phyloP scores from a whole-genome alignment of 2,797 vertebrate species.

The Spinus pinus region DNA sequence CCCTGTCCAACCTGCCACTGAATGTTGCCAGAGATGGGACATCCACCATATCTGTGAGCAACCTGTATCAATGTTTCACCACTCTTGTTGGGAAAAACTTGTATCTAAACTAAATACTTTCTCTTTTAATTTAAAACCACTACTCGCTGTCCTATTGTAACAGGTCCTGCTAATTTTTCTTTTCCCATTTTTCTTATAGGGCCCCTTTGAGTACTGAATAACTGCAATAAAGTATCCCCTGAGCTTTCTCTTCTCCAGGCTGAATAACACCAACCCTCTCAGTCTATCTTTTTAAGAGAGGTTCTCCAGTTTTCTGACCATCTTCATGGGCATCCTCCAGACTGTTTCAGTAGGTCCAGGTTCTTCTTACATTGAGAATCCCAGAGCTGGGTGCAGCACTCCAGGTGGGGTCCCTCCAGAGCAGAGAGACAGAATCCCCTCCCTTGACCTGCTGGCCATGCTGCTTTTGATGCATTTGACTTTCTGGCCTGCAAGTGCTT shows the following conservation, averaged over 20 bases:
- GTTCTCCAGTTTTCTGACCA: neutral
- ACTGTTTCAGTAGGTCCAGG: neutral
- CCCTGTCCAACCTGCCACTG: neutral
- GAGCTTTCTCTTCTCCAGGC: neutral
- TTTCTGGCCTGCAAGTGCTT: neutral
- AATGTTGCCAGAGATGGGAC: neutral
- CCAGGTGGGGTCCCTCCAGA: neutral
- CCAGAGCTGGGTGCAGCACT: neutral
- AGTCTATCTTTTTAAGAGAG: neutral
- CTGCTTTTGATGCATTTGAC: neutral
- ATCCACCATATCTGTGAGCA: neutral
- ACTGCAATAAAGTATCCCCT: neutral
- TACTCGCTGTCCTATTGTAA: neutral
- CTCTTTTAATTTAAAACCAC: neutral
- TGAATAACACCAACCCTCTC: neutral
- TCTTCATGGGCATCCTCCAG: neutral
- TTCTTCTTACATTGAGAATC: neutral
- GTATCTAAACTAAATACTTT: neutral
- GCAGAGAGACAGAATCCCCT: neutral
- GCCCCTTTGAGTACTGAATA: neutral
- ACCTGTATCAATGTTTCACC: neutral
- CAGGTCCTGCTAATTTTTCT: neutral
- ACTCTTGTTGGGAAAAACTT: neutral
- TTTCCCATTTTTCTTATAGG: neutral
- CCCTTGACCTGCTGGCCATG: accelerated